Evolutionary conservation across 2,113 vertebrate species (phyloP).

Genomic region (Anas platyrhynchos): DNA sequence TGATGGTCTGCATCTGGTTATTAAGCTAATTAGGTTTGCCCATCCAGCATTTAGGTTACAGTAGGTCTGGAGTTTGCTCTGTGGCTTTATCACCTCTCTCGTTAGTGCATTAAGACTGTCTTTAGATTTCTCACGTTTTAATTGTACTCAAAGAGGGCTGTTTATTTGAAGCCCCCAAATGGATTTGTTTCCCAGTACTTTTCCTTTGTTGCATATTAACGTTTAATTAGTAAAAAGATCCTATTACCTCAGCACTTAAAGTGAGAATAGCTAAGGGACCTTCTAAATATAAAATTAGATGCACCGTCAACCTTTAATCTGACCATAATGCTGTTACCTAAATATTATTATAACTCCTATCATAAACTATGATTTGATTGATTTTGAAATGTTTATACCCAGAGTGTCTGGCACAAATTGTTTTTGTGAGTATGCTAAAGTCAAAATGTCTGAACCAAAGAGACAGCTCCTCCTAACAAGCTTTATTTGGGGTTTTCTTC

Average conservation of each 20-base stretch:
- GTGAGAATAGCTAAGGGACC: slow-evolving; percentile 24
- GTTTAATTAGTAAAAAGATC: slow-evolving; percentile 51
- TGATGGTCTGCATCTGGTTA: neutral
- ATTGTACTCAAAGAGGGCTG: neutral
- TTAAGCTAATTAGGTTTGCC: neutral
- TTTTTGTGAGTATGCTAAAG: neutral
- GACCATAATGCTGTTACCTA: slow-evolving; percentile 10
- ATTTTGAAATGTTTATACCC: slow-evolving; percentile 45
- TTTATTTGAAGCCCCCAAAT: slow-evolving; percentile 13
- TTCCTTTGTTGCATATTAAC: slow-evolving; percentile 45
- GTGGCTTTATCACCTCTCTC: neutral
- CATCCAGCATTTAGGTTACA: neutral
- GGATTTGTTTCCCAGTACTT: slow-evolving; percentile 38
- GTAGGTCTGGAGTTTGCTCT: neutral
- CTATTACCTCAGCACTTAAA: slow-evolving; percentile 19
- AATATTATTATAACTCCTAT: neutral
- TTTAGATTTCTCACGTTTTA: neutral
- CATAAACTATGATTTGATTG: slow-evolving; percentile 36
- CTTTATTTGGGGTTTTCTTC: slow-evolving; percentile 68
- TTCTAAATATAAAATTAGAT: slow-evolving; percentile 2
- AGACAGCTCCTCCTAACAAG: slow-evolving; percentile 7
- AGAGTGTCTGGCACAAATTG: slow-evolving; percentile 23
- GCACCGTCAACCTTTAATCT: slow-evolving; percentile 26
- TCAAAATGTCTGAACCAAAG: slow-evolving; percentile 37
- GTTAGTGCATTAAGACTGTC: neutral